Conservation (phyloP, 2,797 vertebrate genomes). For the Sebastes itinus region DNA sequence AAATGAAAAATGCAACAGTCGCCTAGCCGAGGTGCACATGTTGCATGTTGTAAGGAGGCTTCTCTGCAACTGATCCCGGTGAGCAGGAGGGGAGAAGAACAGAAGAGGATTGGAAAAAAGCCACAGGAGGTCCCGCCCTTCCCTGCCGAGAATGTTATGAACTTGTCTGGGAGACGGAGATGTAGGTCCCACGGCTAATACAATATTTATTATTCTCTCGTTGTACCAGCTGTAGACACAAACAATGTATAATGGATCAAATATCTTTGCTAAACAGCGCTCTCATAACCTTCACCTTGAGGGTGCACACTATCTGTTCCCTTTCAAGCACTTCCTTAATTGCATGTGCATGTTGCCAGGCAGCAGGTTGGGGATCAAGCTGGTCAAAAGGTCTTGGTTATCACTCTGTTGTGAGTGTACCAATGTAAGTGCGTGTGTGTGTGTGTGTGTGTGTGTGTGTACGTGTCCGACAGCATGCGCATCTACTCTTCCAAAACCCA, state of each 20-base stretch:
- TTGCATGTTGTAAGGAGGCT: conserved; percentile 38
- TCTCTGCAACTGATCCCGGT: conserved; percentile 58
- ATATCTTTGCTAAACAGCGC: conserved; percentile 73
- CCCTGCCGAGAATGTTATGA: conserved; percentile 80
- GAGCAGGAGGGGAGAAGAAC: conserved; percentile 48
- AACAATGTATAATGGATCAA: conserved; percentile 83
- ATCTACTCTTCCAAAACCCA: conserved; percentile 56
- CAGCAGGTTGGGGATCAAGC: conserved; percentile 41
- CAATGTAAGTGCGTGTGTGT: not conserved
- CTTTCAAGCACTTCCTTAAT: conserved; percentile 55
- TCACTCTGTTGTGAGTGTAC: conserved; percentile 6
- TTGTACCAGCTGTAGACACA: conserved; percentile 75
- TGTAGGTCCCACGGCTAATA: conserved; percentile 69
- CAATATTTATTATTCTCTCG: conserved; percentile 79
- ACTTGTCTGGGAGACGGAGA: conserved; percentile 76
- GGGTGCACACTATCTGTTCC: conserved; percentile 47
- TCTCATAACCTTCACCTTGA: conserved; percentile 69
- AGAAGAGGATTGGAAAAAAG: conserved; percentile 60
- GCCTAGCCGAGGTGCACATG: conserved; percentile 40
- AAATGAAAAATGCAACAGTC: conserved; percentile 62
- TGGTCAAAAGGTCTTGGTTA: conserved; percentile 55
- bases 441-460: not conserved
- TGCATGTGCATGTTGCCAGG: conserved; percentile 36
- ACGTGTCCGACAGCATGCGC: conserved; percentile 10
- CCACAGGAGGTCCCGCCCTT: conserved; percentile 72